Evolutionary conservation across 2,888 invertebrate species (phyloP).

Genomic region (Hipparchia sbordonii): DNA sequence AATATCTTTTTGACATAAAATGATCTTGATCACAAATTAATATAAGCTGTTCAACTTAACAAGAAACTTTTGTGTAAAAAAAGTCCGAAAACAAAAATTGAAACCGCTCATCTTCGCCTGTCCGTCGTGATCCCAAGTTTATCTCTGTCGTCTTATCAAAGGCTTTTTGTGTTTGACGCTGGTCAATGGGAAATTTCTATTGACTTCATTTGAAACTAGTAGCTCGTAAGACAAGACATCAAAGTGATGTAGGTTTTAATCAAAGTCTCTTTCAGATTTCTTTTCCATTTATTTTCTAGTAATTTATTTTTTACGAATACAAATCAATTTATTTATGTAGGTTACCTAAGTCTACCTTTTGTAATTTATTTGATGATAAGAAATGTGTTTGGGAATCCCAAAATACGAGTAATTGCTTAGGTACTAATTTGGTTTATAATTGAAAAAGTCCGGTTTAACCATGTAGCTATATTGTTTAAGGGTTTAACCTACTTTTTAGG

Average conservation of each 20-base stretch:
- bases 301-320: slow-evolving; percentile 25
- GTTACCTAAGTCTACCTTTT: no score
- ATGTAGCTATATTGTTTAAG: no score
- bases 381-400: no score
- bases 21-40: no score
- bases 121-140: slow-evolving; percentile 11
- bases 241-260: slow-evolving; percentile 36
- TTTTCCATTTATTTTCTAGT: background rate
- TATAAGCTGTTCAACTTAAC: no score
- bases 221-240: slow-evolving; percentile 32
- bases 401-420: no score
- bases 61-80: background rate
- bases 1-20: no score
- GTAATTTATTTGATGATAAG: background rate
- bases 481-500: no score
- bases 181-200: slow-evolving; percentile 29
- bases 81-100: slow-evolving; percentile 4
- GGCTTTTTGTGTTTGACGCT: slow-evolving; percentile 30
- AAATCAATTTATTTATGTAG: background rate
- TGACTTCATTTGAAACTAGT: slow-evolving; percentile 38
- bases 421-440: no score
- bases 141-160: slow-evolving; percentile 33
- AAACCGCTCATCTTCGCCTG: background rate
- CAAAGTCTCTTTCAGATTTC: slow-evolving; percentile 19
- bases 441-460: no score